phyloP scores from a whole-genome alignment of 1,140 invertebrate genomes.

The Elysia chlorotica region DNA sequence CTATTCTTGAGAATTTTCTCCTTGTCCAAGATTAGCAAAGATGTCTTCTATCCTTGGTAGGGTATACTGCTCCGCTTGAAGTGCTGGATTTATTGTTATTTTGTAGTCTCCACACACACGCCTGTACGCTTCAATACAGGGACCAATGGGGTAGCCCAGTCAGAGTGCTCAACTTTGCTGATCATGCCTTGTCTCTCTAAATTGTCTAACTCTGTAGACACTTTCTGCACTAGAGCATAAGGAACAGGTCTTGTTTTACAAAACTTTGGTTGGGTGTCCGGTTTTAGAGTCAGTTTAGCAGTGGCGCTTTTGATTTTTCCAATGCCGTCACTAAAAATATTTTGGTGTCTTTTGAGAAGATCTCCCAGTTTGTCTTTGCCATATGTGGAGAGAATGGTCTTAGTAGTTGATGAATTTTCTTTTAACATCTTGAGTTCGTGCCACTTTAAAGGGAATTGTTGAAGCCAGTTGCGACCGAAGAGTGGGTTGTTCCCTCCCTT shows the following conservation, averaged over 20 bases:
- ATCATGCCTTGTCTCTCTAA: slow-evolving; percentile 33
- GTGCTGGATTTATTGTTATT: too few species aligned
- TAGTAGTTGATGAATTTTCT: too few species aligned
- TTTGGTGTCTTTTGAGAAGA: neutral
- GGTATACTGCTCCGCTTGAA: too few species aligned
- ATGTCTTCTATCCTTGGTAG: too few species aligned
- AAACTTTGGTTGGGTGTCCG: slow-evolving; percentile 20
- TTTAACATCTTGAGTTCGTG: neutral
- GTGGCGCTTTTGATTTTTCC: slow-evolving; percentile 23
- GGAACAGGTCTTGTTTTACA: slow-evolving; percentile 50
- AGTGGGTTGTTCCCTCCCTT: neutral
- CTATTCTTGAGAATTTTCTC: too few species aligned
- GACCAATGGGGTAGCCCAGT: slow-evolving; percentile 52
- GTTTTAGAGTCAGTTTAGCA: slow-evolving; percentile 20
- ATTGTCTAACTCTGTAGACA: slow-evolving; percentile 41
- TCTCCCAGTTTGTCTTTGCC: neutral
- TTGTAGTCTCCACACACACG: too few species aligned
- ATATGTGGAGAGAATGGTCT: neutral
- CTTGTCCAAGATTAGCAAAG: too few species aligned
- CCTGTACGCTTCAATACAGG: slow-evolving; percentile 29
- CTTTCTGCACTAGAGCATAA: slow-evolving; percentile 34
- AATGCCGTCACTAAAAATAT: neutral
- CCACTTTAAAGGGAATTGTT: slow-evolving; percentile 7
- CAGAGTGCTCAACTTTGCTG: slow-evolving; percentile 12
- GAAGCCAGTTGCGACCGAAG: slow-evolving; percentile 13